These are phyloP conservation scores for Smittia aterrima DNA, from an alignment of 2,888 invertebrate genomes.

Conservation along the genomic window DNA sequence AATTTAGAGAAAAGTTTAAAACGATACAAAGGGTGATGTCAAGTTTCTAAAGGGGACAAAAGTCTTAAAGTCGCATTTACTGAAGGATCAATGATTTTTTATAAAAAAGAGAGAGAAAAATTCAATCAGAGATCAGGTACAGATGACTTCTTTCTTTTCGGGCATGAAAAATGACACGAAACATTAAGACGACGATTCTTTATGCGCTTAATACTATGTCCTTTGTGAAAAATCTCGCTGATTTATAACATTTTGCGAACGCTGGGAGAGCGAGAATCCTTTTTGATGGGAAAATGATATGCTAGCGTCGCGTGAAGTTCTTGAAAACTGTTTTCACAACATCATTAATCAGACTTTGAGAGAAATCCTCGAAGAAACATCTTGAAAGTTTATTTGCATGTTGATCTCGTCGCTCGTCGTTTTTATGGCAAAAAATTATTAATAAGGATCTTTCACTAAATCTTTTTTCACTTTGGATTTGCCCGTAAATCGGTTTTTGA, in stretches of 20 bases:
- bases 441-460: conserved; percentile 6
- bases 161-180: conserved; percentile 28
- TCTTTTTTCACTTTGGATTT: not conserved
- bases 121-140: conserved; percentile 35
- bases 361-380: conserved; percentile 1
- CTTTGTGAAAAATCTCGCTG: not conserved
- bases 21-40: not conserved
- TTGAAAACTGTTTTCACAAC: not conserved
- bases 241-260: conserved; percentile 1
- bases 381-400: not conserved
- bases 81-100: conserved; percentile 20
- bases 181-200: not conserved
- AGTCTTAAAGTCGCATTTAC: conserved; percentile 29
- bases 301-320: not conserved
- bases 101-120: not conserved
- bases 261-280: not conserved
- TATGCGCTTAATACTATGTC: not conserved
- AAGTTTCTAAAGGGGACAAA: not conserved
- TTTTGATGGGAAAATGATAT: conserved; percentile 1
- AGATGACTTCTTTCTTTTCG: not conserved
- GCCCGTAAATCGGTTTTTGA: conserved; percentile 8
- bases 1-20: conserved; percentile 1
- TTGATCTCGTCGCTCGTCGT: not conserved
- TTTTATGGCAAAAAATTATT: conserved; percentile 15
- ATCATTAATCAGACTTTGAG: conserved; percentile 40